Evolutionary conservation across 2,113 vertebrate species (phyloP), one percentile per base, ranked within the genome.

Genomic region (Colinus virginianus): DNA sequence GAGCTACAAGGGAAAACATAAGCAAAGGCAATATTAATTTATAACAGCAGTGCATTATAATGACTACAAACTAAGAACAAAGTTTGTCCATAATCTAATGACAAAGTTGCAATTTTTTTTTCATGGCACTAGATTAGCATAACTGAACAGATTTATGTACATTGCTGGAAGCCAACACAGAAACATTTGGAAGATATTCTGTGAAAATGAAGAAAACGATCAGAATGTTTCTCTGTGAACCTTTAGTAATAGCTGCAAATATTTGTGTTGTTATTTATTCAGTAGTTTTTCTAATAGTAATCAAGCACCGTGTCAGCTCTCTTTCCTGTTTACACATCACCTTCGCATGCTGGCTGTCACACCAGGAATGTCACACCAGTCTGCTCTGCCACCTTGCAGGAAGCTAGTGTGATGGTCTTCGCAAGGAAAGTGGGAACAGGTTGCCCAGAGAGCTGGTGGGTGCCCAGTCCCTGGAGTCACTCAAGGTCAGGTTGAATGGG

Each of bases 141-240:
- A 85, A 87, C 28, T 36, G 81, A 94, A 88, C 68, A 93, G 84
- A 94, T 94, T 95, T 92, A 93, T 89, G 63, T 74, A 82, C 22
- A 4, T 45, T 67, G 63, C 67, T 3, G 2, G 61, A 42, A 96
- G 88, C 74, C 86, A 92, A 76, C 48, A 69, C 13, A 84, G 76
- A 91, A 96, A 49, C 23, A 87, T 69, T 96, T 87, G 84, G 77
- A 90, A 93, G 58, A 84, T 87, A 78, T 19, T 68, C n/a, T 68
- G n/a, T 68, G 72, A 78, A 96, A 90, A 78, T 42, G 22, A 90
- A 91, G 69, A 81, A 86, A 95, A 84, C 51, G 72, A 76, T 87
- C 62, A 0, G 1, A 88, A 78, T 23, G 1, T 49, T 91, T 94
- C 88, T 62, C 28, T 3, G 4, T 13, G 58, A 95, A 86, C 11